These are phyloP conservation scores for Scaptomyza parva DNA, from an alignment of 2,888 invertebrate species.

Conservation along the genomic window DNA sequence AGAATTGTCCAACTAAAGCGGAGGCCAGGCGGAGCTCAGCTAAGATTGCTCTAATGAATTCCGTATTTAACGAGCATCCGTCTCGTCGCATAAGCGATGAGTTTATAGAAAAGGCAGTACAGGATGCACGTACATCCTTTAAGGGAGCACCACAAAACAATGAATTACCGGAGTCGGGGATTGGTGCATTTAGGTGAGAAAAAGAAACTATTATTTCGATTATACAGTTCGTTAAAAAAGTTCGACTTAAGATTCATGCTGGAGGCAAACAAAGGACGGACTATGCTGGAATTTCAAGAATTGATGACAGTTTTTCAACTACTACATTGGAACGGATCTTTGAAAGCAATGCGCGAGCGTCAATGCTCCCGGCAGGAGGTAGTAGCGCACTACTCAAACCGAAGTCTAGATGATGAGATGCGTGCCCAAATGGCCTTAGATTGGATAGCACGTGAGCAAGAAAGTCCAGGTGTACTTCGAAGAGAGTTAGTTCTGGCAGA, in stretches of 20 bases:
- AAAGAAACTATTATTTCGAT: background rate
- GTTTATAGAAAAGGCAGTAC: slow-evolving; percentile 96
- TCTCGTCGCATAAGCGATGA: slow-evolving; percentile 96
- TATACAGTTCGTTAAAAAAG: background rate
- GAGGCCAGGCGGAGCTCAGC: slow-evolving; percentile 97
- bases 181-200: slow-evolving; percentile 88
- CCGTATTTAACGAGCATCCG: slow-evolving; percentile 98
- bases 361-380: slow-evolving; percentile 97
- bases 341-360: slow-evolving; percentile 97
- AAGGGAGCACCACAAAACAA: slow-evolving; percentile 88
- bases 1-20: slow-evolving; percentile 97
- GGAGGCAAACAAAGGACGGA: slow-evolving; percentile 93
- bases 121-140: slow-evolving; percentile 95
- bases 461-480: slow-evolving; percentile 90
- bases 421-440: slow-evolving; percentile 97
- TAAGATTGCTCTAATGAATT: slow-evolving; percentile 98
- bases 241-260: slow-evolving; percentile 88
- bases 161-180: slow-evolving; percentile 89
- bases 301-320: slow-evolving; percentile 99
- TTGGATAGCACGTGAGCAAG: slow-evolving; percentile 94
- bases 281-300: slow-evolving; percentile 98
- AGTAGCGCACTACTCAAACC: slow-evolving; percentile 96
- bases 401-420: slow-evolving; percentile 97
- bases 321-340: slow-evolving; percentile 98
- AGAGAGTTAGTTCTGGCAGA: slow-evolving; percentile 94